Conservation (phyloP, 2,113 vertebrate species). For the Corythornis vintsioides region DNA sequence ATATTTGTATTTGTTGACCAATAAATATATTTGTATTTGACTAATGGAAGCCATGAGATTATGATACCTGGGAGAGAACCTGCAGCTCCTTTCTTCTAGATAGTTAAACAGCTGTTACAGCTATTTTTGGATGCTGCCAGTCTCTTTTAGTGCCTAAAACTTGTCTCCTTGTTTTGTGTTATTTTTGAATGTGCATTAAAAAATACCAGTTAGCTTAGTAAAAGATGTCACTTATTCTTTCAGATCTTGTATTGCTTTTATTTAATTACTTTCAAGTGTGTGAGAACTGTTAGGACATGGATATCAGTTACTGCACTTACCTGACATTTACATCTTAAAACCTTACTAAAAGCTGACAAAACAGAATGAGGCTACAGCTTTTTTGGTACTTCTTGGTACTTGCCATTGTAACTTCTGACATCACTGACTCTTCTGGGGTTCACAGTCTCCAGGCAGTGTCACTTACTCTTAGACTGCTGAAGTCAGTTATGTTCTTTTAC, state of each 20-base stretch:
- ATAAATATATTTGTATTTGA: neutral
- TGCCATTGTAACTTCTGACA: neutral
- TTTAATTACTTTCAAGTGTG: neutral
- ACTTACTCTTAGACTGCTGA: neutral
- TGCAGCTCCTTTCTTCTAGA: neutral
- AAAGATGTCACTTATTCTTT: neutral
- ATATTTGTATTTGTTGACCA: neutral
- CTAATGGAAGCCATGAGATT: neutral
- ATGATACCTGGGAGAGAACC: neutral
- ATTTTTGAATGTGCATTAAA: neutral
- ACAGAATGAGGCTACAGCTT: neutral
- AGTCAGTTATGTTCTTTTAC: neutral
- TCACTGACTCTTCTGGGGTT: neutral
- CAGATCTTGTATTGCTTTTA: neutral
- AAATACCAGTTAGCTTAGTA: neutral
- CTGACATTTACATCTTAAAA: neutral
- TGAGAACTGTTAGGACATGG: neutral
- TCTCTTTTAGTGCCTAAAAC: neutral
- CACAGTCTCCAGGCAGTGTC: neutral
- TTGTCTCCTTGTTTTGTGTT: neutral
- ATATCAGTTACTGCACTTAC: neutral
- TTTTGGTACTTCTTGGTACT: neutral
- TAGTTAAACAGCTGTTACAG: neutral
- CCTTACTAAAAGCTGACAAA: neutral
- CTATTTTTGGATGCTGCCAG: neutral